A percentile compares a stretch with the other conserved stretches of the same genome.
Evolutionary conservation across 2,888 invertebrate genomes (phyloP).

Genomic region (Phalera bucephala): DNA sequence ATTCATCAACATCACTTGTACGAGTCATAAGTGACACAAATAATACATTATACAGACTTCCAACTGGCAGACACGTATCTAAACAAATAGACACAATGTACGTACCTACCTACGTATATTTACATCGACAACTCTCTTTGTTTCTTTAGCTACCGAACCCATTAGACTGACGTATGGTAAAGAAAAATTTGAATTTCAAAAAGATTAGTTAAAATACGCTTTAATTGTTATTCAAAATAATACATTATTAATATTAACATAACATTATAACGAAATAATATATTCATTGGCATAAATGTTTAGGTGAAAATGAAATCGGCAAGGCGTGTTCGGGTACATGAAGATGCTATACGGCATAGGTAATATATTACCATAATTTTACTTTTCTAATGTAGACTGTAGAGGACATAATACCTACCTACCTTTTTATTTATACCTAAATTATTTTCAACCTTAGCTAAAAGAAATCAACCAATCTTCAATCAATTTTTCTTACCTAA

Average conservation of each 20-base stretch:
- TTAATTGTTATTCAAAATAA: slow-evolving; percentile 21
- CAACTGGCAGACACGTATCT: no score
- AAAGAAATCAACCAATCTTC: slow-evolving; percentile 16
- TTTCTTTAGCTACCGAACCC: slow-evolving; percentile 2
- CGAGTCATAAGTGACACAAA: no score
- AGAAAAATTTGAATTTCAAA: slow-evolving; percentile 9
- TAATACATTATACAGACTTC: no score
- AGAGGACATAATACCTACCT: slow-evolving; percentile 41
- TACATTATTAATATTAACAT: no score
- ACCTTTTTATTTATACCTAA: slow-evolving; percentile 31
- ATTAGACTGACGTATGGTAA: slow-evolving; percentile 4
- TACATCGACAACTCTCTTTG: slow-evolving; percentile 6
- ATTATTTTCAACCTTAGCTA: slow-evolving; percentile 29
- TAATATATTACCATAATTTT: slow-evolving; percentile 65
- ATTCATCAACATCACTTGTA: no score
- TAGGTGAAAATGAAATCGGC: slow-evolving; percentile 81
- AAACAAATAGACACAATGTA: background rate
- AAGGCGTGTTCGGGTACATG: slow-evolving; percentile 81
- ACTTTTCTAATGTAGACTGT: slow-evolving; percentile 57
- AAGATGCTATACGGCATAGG: slow-evolving; percentile 82
- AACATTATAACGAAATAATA: no score
- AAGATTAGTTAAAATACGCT: slow-evolving; percentile 13
- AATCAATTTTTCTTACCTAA: slow-evolving; percentile 22
- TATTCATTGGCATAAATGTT: slow-evolving; percentile 79
- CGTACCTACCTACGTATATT: slow-evolving; percentile 1